Evolutionary conservation across 2,888 invertebrate genomes (phyloP), one percentile per base, ranked within the genome.

Genomic region (Pemphredon lugubris): DNA sequence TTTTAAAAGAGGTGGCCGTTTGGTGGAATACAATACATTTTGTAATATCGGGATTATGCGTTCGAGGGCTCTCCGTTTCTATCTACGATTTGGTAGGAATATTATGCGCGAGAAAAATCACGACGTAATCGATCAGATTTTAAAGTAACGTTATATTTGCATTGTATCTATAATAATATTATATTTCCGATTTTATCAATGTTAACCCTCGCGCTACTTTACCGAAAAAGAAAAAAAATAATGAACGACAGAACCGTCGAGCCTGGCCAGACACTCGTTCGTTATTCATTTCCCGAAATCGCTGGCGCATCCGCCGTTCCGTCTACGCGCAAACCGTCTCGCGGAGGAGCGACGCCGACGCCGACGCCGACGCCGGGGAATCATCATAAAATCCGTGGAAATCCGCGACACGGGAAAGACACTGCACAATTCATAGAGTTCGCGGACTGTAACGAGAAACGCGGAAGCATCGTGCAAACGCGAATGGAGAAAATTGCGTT

Each of bases 321-420:
- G 40, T 37, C 48, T 50, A 32, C 40, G 34, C 61, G 42, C 53
- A 32, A 21, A 13, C 45, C 37, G 7, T 32, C 13, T 37, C 59
- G 9, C 54, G 6, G 30, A 9, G 7, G 6, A 6, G 30, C 30
- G 30, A n/a, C n/a, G 11, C 11, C n/a, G 3, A 7, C 11, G 34
- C 3, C 34, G n/a, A 4, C n/a, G 30, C 1, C 14, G 37, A 16
- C 2, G 9, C 7, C 47, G 48, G 54, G 55, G 16, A 75, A 78
- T 77, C 70, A 59, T 44, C 68, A 66, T 68, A 60, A 78, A 69
- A 72, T 58, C 60, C 68, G 65, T 57, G 64, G 67, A 78, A 77
- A 74, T 70, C 64, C 75, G 34, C 57, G 59, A 61, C 54, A 51
- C 61, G 47, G 13, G 30, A 45, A 67, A 75, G 73, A 73, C 73